Base-by-base conservation (phyloP, 2,113 vertebrate genomes). In the Stomatorhinus ivindoensis region DNA sequence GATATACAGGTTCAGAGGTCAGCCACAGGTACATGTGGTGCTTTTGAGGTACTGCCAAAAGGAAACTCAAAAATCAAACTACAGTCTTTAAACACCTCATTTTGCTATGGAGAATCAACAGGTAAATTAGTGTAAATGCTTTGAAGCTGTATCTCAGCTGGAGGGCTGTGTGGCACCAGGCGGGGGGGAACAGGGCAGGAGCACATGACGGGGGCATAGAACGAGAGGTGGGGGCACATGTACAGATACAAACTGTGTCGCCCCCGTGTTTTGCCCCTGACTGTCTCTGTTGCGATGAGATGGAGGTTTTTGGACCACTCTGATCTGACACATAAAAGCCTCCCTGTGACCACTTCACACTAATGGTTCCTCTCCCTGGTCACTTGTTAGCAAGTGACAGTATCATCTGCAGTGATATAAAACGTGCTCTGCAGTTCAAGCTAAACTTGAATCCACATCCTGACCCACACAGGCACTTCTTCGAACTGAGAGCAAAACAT, bases 251-350 rank as follows among this genome's bases (percentile, higher is more conserved):
- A 0, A 8, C 15, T 76, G n/a, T 39, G 35, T 76, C 15, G 4
- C 73, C 5, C 11, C 15, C 42, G 69, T 17, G 35, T 6, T 42
- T 76, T 42, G 73, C 73, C 13, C 1, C 90, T 69, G 89, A 92
- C 91, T 93, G 90, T 92, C 92, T 91, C 91, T 91, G 86, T 90
- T 39, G 35, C 11, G 35, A 2, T 17, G 69, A 76, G 13, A 9
- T 76, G 31, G 61, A 85, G 76, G 90, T 92, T 90, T 93, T 91
- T 86, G 10, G 19, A 84, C 91, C 91, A 91, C 91, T 88, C 51
- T 91, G 11, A 82, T 91, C 90, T 21, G 91, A 89, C 69, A 90
- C 17, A 86, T 93, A 90, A 93, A 94, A 92, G 90, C 92, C 91
- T 92, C 91, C 88, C 93, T 76, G 91, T 93, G 91, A 91, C 88